Evolutionary conservation across 1,140 invertebrate species (phyloP), one percentile per base, ranked within the genome.

Genomic region (Penaeus vannamei): DNA sequence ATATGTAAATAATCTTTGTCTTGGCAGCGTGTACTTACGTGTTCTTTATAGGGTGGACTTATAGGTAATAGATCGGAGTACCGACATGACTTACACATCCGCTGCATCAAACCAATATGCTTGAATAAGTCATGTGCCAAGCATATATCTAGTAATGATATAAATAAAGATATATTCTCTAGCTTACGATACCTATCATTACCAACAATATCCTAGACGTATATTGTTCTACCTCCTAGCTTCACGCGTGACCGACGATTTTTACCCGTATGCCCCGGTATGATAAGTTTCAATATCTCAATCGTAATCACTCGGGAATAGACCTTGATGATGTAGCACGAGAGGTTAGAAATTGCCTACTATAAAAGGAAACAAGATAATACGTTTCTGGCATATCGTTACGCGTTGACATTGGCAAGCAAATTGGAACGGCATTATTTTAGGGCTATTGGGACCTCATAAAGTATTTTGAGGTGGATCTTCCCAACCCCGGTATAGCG

Each of bases 121-220:
- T 32, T 83, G 80, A 83, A 83, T 82, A 87, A 87, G 62, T 87
- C 86, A 87, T 87, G 86, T 72, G 83, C 83, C 86, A 87, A 53
- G 64, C 17, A 32, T 46, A 87, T 61, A 61, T 19, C 86, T 62
- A 3, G 62, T 87, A 87, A 87, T 87, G 69, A 87, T 36, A 87
- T 59, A 59, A 20, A 53, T 87, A 36, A 66, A 82, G 36, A 83
- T 69, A 87, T 66, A 87, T 66, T 53, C 22, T 29, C 26, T 62
- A 61, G 53, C 53, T 46, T 87, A 62, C 86, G 62, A 82, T 83
- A 81, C 79, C 86, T 83, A 26, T 83, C 79, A 83, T 87, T 72
- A 72, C 23, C 79, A 17, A 46, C 86, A 32, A 82, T 83, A 61
- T 53, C 59, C 36, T 22, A 19, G 86, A 69, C 80, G 46, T 53